Base-by-base conservation (phyloP, 2,797 vertebrate species). In the Poeciliopsis turneri region DNA sequence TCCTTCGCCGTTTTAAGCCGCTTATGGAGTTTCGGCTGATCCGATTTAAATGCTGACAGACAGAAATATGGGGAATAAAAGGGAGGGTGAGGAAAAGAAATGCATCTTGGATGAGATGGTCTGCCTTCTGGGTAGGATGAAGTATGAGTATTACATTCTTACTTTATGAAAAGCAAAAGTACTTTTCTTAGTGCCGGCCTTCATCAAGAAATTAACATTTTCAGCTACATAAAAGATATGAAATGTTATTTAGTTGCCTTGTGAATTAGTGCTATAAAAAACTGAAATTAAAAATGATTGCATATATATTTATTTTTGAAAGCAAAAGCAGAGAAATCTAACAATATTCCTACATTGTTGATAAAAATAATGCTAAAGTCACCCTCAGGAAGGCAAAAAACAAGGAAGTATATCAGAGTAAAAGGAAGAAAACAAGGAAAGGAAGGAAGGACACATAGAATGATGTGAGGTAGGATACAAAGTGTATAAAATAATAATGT, bases 1-100 rank as follows among this genome's bases (percentile, higher is more conserved):
- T 95, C 93, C 87, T 94, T 91, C 71, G 45, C 80, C 74, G 79
- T 74, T 89, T 88, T 95, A 95, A 96, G 94, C 95, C 81, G 92
- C 95, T 96, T 96, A 96, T 51, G 39, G 74, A 88, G 83, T 84
- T 86, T 86, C 82, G 83, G 88, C 81, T 92, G 92, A 95, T 95
- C 91, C 89, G 92, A 90, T 92, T 94, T 90, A 84, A 88, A 91
- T 30, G 80, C 77, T 6, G 85, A 81, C 86, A 78, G 82, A 79
- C 75, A 75, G 75, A 92, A 93, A 92, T 79, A 76, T 89, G 88
- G 77, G 86, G 82, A 89, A 70, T 25, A 55, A 28, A 25, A 7
- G 45, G 13, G 70, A 69, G 13, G 41, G 59, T 72, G 13, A 28
- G 46, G 68, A 78, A 46, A 64, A 71, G 69, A 28, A 74, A 72